Percentiles rank a stretch among this genome's conserved stretches.
These are phyloP conservation scores for Cynocephalus volans DNA, from an alignment of 2,113 vertebrate species.

Conservation along the genomic window DNA sequence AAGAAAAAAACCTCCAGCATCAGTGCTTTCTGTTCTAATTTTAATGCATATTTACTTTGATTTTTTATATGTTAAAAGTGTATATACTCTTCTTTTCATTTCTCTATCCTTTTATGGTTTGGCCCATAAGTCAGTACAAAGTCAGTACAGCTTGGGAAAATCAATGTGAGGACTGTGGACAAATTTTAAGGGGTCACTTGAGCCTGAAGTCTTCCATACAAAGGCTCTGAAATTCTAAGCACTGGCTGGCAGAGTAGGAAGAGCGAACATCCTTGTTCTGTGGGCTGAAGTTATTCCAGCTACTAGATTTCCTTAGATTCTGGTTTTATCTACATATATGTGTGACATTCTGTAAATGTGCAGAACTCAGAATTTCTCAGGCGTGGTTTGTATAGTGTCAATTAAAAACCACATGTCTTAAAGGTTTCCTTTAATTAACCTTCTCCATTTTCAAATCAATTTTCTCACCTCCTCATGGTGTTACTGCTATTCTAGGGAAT, in stretches of 20 bases:
- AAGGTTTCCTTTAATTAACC: constrained; percentile 82
- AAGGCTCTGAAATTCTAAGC: background rate
- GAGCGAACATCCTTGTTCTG: background rate
- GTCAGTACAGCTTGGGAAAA: background rate
- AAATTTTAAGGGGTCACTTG: background rate
- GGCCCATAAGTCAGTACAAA: background rate
- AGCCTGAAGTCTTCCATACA: background rate
- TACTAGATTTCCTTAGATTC: background rate
- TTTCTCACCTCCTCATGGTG: constrained; percentile 78
- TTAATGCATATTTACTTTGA: constrained; percentile 57
- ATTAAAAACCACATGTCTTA: constrained; percentile 57
- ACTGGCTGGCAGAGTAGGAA: background rate
- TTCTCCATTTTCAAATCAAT: constrained; percentile 77
- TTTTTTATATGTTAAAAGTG: constrained; percentile 49
- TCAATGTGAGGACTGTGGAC: background rate
- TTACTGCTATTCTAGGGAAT: constrained; percentile 78
- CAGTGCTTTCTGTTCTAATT: constrained; percentile 30
- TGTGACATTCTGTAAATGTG: constrained; percentile 46
- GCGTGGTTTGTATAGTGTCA: constrained; percentile 40
- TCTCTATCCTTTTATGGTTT: background rate
- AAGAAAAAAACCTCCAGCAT: background rate
- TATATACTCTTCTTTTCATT: background rate
- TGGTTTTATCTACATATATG: background rate
- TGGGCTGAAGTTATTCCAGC: background rate
- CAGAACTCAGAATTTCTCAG: constrained; percentile 62